Conservation (phyloP, 2,797 vertebrate species). For the Orestias chungarensis region DNA sequence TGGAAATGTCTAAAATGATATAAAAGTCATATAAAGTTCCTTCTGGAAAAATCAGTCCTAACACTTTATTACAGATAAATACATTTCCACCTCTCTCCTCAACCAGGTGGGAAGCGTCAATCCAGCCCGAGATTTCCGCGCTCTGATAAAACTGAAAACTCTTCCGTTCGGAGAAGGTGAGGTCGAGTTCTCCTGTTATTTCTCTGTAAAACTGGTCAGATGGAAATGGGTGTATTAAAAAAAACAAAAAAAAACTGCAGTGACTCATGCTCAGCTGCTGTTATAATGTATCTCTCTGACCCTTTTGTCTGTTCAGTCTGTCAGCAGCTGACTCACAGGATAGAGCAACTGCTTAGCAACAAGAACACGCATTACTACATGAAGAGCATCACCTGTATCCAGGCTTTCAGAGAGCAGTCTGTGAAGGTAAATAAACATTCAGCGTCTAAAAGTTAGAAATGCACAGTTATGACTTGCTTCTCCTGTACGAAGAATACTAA, state of each 20-base stretch:
- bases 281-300: slow-evolving; percentile 62
- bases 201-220: neutral
- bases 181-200: slow-evolving; percentile 22
- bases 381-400: slow-evolving; percentile 91
- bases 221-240: slow-evolving; percentile 11
- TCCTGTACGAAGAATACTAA: no score
- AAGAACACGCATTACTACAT: slow-evolving; percentile 88
- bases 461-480: slow-evolving; percentile 11
- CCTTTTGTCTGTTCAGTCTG: slow-evolving; percentile 83
- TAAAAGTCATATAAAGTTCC: no score
- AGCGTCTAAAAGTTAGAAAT: slow-evolving; percentile 10
- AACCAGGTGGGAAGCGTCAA: slow-evolving; percentile 92
- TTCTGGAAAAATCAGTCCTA: slow-evolving; percentile 5
- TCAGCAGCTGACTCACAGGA: slow-evolving; percentile 87
- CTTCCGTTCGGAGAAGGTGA: slow-evolving; percentile 89
- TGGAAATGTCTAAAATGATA: neutral
- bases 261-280: slow-evolving; percentile 36
- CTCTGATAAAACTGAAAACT: slow-evolving; percentile 85
- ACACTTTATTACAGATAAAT: slow-evolving; percentile 16
- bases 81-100: slow-evolving; percentile 14
- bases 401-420: slow-evolving; percentile 89
- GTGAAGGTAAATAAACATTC: slow-evolving; percentile 83
- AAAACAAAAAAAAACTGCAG: no score
- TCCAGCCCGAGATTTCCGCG: slow-evolving; percentile 87
- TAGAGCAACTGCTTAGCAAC: slow-evolving; percentile 92